A percentile compares a stretch with the other conserved stretches of the same genome.
phyloP scores from a whole-genome alignment of 2,797 vertebrate genomes.

The Pseudocheirus occidentalis region DNA sequence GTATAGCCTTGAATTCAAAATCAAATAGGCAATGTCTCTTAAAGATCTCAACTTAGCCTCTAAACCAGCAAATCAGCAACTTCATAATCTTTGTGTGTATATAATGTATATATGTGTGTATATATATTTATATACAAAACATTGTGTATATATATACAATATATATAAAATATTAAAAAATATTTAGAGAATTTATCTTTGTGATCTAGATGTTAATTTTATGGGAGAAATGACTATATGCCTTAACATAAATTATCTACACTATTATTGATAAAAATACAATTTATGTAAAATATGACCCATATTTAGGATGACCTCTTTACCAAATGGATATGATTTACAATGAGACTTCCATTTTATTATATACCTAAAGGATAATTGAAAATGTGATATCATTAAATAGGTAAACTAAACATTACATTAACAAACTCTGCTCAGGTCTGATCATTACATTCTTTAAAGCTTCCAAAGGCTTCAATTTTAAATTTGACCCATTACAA shows the following conservation, averaged over 20 bases:
- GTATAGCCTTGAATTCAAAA: background rate
- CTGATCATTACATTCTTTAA: background rate
- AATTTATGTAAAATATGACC: background rate
- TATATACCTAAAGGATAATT: background rate
- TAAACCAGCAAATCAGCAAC: background rate
- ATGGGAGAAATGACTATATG: background rate
- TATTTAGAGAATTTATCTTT: background rate
- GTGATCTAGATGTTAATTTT: background rate
- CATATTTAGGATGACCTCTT: background rate
- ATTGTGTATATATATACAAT: too few relatives aligned
- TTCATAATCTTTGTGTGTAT: background rate
- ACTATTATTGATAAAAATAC: background rate
- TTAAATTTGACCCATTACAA: background rate
- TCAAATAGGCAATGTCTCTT: background rate
- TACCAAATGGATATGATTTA: background rate
- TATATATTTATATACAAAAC: too few relatives aligned
- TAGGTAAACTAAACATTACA: background rate
- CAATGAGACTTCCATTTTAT: background rate
- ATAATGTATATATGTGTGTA: too few relatives aligned
- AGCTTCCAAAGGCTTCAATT: background rate
- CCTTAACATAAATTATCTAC: background rate
- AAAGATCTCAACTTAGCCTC: background rate
- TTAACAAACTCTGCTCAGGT: background rate
- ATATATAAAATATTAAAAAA: too few relatives aligned
- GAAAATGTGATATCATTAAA: background rate